Percentiles rank a stretch among this genome's conserved stretches.
phyloP scores from a whole-genome alignment of 2,113 vertebrate genomes.

The Axis porcinus region DNA sequence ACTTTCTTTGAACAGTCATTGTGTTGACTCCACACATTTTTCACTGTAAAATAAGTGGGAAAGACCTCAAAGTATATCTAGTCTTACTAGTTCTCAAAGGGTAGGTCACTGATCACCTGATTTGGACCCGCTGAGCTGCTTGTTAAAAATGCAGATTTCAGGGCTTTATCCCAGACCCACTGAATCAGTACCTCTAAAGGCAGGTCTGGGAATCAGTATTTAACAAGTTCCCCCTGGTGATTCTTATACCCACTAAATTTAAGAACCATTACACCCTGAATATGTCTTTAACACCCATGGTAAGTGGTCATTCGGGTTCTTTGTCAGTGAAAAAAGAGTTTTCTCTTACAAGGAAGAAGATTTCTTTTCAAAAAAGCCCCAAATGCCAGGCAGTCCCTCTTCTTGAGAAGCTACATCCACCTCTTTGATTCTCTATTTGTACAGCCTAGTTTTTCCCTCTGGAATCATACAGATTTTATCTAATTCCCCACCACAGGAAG shows the following conservation, averaged over 20 bases:
- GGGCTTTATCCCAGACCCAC: not conserved
- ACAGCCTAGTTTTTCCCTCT: not conserved
- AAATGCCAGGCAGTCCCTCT: not conserved
- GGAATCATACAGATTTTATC: not conserved
- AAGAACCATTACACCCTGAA: not conserved
- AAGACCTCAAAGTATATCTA: not conserved
- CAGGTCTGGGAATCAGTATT: not conserved
- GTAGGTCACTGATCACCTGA: not conserved
- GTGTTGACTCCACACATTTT: not conserved
- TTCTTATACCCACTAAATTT: not conserved
- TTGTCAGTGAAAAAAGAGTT: not conserved
- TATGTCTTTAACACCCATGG: not conserved
- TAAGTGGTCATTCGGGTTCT: not conserved
- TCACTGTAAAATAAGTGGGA: not conserved
- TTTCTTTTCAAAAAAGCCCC: not conserved
- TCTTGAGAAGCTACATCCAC: not conserved
- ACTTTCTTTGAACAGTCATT: not conserved
- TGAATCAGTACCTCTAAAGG: not conserved
- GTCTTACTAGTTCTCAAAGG: not conserved
- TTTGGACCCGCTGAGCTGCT: not conserved
- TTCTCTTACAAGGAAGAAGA: not conserved
- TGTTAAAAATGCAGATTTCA: not conserved
- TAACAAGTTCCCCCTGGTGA: not conserved
- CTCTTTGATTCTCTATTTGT: not conserved
- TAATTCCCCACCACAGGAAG: not conserved